phyloP scores from a whole-genome alignment of 2,113 vertebrate genomes.

The Echinops telfairi region DNA sequence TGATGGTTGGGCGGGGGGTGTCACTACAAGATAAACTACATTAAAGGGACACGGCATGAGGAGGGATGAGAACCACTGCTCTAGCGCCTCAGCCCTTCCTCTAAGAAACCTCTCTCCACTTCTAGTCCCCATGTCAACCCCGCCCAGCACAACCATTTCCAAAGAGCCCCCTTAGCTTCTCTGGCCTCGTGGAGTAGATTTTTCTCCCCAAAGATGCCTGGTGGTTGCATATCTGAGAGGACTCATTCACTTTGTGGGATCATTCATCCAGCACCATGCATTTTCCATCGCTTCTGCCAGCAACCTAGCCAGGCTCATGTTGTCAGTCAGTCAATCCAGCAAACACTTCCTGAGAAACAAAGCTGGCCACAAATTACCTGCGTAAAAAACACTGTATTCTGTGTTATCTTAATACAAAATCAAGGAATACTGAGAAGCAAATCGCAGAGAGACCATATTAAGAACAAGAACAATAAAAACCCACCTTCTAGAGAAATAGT shows the following conservation, averaged over 20 bases:
- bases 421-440: conserved; percentile 13
- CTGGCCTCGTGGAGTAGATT: not conserved
- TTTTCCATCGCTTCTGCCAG: not conserved
- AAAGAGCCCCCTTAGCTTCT: conserved; percentile 18
- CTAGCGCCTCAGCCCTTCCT: not conserved
- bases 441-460: not conserved
- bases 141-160: conserved; percentile 24
- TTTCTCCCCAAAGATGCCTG: not conserved
- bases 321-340: not conserved
- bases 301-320: not conserved
- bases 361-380: no score
- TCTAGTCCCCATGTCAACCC: not conserved
- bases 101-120: not conserved
- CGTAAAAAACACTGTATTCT: not conserved
- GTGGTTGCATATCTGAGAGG: not conserved
- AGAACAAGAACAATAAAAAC: not conserved
- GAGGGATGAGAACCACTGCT: no score
- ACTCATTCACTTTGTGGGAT: not conserved
- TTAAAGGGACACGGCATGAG: no score
- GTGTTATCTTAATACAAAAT: not conserved
- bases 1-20: no score
- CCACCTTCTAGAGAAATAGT: not conserved
- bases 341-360: conserved; percentile 17
- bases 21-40: no score
- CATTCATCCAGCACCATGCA: not conserved